Base-by-base conservation (phyloP, 2,888 invertebrate species). In the Philopedon plagiatum region DNA sequence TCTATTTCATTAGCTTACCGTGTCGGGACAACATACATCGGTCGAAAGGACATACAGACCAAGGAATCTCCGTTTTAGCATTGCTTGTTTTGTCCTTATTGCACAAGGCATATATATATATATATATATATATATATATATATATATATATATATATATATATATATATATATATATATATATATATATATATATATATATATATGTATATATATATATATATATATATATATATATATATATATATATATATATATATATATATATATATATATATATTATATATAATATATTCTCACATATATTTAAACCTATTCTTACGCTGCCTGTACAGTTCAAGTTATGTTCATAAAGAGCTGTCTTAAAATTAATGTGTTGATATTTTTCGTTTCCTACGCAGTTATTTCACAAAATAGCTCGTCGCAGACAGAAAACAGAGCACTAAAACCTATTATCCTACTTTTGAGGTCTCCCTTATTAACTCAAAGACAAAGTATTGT, bases 401-500 rank as follows among this genome's bases (percentile, higher is more conserved):
- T 13, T 39, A 21, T 11, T 46, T 21, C n/a, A 23, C 21, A 46
- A 21, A 46, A 3, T 23, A 46, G 9, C n/a, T n/a, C 1, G 0
- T 21, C 11, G 21, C 9, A n/a, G 4, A 7, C 4, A 54, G 29
- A 54, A 54, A 54, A 54, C 15, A 29, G 4, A 54, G 3, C 29
- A 0, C 5, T 37, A 46, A 61, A 61, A 13, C 61, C 44, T 44
- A 63, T 63, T 63, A 63, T 11, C 63, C 63, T 21, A 63, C 19
- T 51, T 63, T 63, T 49, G 15, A 54, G 21, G 54, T 15, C 15
- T 15, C 7, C 15, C 13, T 37, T 37, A 49, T 37, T 29, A 21
- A 51, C 18, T 32, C 39, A 44, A 57, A 66, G 58, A 57, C 11
- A 26, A 46, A 57, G 54, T 57, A 57, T 57, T 57, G 32, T 66